Evolutionary conservation across 2,888 invertebrate species (phyloP).

Genomic region (Tribolium freemani): DNA sequence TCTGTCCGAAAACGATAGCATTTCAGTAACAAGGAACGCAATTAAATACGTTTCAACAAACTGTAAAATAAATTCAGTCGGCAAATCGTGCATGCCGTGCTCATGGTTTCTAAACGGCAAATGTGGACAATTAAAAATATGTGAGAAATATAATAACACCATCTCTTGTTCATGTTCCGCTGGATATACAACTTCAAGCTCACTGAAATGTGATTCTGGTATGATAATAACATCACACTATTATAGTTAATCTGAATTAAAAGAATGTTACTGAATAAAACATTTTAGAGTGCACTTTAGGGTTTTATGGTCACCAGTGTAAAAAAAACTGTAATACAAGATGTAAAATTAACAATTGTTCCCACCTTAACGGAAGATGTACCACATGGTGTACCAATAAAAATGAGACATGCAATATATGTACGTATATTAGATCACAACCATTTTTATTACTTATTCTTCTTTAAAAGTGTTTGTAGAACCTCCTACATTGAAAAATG

Average conservation of each 20-base stretch:
- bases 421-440: neutral
- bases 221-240: neutral
- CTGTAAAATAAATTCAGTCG: neutral
- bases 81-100: neutral
- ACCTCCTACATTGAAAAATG: no score
- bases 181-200: neutral
- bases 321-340: neutral
- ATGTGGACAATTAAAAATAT: slow-evolving; percentile 42
- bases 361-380: neutral
- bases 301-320: neutral
- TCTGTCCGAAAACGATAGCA: neutral
- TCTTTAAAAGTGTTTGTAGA: no score
- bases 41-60: neutral
- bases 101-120: neutral
- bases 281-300: neutral
- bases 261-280: neutral
- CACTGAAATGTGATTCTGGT: neutral
- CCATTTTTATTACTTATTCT: no score
- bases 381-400: no score
- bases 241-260: no score
- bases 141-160: slow-evolving; percentile 31
- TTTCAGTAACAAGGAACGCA: neutral
- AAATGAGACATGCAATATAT: neutral
- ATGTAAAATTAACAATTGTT: neutral
- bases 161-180: slow-evolving; percentile 7